phyloP scores from a whole-genome alignment of 2,113 vertebrate species.

The Sinocyclocheilus anshuiensis region DNA sequence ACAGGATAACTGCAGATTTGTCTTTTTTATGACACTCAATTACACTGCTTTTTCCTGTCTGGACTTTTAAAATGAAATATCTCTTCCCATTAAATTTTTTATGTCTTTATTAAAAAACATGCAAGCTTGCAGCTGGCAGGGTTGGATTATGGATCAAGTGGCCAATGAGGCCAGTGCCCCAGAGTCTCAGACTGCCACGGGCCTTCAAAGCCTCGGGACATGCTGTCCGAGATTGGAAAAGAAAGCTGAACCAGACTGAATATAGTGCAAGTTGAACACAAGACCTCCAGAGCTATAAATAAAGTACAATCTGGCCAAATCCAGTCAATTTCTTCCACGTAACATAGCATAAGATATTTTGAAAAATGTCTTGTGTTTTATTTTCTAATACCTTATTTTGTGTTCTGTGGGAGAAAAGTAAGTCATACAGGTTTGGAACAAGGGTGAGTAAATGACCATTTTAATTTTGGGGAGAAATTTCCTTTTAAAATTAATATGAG shows the following conservation, averaged over 20 bases:
- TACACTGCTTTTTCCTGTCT: neutral
- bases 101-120: conserved; percentile 9
- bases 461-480: neutral
- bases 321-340: neutral
- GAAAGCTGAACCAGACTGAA: neutral
- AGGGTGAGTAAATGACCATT: no score
- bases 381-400: neutral
- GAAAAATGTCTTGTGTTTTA: neutral
- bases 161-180: neutral
- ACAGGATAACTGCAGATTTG: neutral
- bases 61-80: neutral
- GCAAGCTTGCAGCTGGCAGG: neutral
- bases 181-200: neutral
- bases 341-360: neutral
- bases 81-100: neutral
- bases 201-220: conserved; percentile 14
- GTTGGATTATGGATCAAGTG: neutral
- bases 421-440: neutral
- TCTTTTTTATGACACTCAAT: neutral
- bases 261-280: neutral
- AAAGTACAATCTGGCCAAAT: conserved; percentile 3
- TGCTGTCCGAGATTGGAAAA: neutral
- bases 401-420: neutral
- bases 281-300: conserved; percentile 5
- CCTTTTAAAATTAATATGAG: neutral